phyloP scores from a whole-genome alignment of 2,888 invertebrate genomes.

The Cephus pygmeus region DNA sequence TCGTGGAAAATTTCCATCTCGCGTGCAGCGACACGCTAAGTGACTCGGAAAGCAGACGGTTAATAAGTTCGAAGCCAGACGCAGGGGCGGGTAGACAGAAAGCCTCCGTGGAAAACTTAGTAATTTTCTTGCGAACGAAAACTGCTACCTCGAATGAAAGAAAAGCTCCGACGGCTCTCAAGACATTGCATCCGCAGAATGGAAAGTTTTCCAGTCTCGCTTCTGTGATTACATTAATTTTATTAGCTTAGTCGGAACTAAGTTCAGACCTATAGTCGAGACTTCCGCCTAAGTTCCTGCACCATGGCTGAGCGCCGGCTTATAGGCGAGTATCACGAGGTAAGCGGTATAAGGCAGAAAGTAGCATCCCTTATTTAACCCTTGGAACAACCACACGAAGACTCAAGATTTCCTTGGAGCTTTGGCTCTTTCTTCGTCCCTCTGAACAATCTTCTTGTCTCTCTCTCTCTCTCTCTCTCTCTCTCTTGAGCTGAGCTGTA shows the following conservation, averaged over 20 bases:
- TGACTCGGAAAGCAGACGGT: not conserved
- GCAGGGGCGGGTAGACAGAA: not conserved
- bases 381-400: not conserved
- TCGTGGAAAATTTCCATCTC: not conserved
- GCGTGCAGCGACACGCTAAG: not conserved
- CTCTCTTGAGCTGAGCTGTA: not conserved
- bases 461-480: not conserved
- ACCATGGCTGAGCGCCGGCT: not conserved
- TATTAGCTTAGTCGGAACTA: not conserved
- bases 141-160: not conserved
- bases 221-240: constrained; percentile 2
- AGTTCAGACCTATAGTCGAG: not conserved
- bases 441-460: not conserved
- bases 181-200: not conserved
- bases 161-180: not conserved
- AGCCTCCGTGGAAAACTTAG: not conserved
- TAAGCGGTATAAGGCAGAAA: not conserved
- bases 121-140: not conserved
- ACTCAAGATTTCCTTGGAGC: not conserved
- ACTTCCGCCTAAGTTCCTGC: not conserved
- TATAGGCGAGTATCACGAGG: no score
- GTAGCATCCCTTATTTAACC: not conserved
- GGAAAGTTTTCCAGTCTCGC: not conserved
- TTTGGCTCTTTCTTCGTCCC: not conserved
- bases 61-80: not conserved